Conservation (phyloP, 2,797 vertebrate genomes). For the Scolopax bukidnonensis region DNA sequence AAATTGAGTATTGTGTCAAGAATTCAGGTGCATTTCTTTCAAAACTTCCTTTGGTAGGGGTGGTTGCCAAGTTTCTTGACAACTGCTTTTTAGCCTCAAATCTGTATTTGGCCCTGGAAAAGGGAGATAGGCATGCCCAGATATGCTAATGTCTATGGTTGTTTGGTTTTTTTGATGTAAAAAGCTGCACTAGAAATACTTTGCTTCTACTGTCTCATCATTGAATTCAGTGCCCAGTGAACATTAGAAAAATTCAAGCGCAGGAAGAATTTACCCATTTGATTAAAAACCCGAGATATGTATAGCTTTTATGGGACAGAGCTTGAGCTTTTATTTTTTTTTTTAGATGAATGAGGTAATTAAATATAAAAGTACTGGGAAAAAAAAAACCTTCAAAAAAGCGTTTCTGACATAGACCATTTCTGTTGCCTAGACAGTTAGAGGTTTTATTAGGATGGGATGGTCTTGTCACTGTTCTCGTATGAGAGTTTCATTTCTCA, state of each 20-base stretch:
- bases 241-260: neutral
- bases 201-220: neutral
- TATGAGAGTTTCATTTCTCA: neutral
- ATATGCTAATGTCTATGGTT: accelerated
- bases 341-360: neutral
- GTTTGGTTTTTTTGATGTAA: neutral
- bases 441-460: neutral
- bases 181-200: neutral
- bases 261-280: neutral
- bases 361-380: neutral
- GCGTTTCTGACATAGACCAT: neutral
- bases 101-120: neutral
- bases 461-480: neutral
- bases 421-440: neutral
- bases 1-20: neutral
- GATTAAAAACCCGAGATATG: neutral
- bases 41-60: neutral
- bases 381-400: neutral
- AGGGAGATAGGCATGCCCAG: neutral
- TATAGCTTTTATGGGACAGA: neutral
- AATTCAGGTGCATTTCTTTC: neutral
- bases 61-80: neutral
- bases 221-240: neutral
- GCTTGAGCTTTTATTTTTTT: neutral
- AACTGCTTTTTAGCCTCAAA: neutral